Percentiles rank a stretch among this genome's conserved stretches.
Evolutionary conservation across 1,140 invertebrate genomes (phyloP).

Genomic region (Potamilus streckersoni): DNA sequence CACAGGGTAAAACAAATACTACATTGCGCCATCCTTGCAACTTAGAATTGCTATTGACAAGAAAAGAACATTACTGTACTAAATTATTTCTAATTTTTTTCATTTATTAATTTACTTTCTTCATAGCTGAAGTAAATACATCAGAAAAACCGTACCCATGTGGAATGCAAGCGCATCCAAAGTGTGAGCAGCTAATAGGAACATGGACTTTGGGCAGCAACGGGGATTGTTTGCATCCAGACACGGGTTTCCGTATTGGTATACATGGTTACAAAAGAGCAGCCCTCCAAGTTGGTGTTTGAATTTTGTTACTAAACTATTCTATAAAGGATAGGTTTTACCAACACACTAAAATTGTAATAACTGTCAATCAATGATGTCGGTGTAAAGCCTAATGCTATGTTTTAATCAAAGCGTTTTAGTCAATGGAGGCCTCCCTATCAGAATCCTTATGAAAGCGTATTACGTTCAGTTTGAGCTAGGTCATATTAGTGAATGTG

Average conservation of each 20-base stretch:
- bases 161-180: slow-evolving; percentile 29
- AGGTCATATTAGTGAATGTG: too few species aligned
- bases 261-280: slow-evolving; percentile 15
- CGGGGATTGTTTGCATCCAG: slow-evolving; percentile 29
- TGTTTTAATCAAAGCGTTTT: too few species aligned
- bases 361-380: neutral
- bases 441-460: too few species aligned
- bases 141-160: slow-evolving; percentile 19
- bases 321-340: neutral
- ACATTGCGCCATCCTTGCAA: too few species aligned
- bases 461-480: too few species aligned
- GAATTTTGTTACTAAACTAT: neutral
- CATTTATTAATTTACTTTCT: too few species aligned
- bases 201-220: slow-evolving; percentile 36
- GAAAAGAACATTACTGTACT: too few species aligned
- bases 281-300: slow-evolving; percentile 27
- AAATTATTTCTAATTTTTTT: too few species aligned
- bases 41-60: too few species aligned
- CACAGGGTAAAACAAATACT: too few species aligned
- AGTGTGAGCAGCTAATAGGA: slow-evolving; percentile 28
- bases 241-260: slow-evolving; percentile 27
- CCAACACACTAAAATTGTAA: neutral
- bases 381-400: neutral
- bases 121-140: neutral
- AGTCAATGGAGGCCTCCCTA: too few species aligned